Base-by-base conservation (phyloP, 1,140 invertebrate genomes). In the Cotesia vestalis region DNA sequence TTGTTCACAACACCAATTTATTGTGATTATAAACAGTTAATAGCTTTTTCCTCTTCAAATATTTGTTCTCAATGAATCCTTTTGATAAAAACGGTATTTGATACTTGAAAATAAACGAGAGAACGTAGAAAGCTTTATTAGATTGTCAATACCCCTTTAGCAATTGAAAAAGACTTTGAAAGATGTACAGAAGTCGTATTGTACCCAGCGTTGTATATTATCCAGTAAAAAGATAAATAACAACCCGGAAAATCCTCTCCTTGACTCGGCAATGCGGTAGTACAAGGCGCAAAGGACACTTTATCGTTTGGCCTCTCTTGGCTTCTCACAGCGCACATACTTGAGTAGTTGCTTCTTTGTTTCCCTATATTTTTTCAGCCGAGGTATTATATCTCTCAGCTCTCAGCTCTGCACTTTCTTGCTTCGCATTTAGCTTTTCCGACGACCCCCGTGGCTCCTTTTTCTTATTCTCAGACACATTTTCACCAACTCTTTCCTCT, bases 211-310 rank as follows among this genome's bases (percentile, higher is more conserved):
- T 46, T 46, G 40, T 46, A 46, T 46, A 46, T 46, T 46, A 46
- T 59, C 4, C 17, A 27, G 1, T 34, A 9, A 27, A 14, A 59
- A 20, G 9, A 59, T 17, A 59, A 59, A 59, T 20, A 59, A 59
- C 4, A 59, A 9, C 9, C 14, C 20, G 20, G 14, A 55, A 55
- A 55, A 55, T 55, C 12, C 12, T 14, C 53, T 55, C 14, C 53
- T 55, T n/a, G 12, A 14, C 53, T 55, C 14, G 53, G 5, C 12
- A 55, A 14, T 59, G 57, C 8, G 8, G n/a, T 59, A 27, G 20
- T 20, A 20, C 17, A 59, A 59, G 57, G 57, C 57, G 57, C 57
- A 59, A 59, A 59, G 20, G 57, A 59, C 57, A 59, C 20, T 59
- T 59, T 59, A 59, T 59, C 57, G 57, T 59, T 59, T 59, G 57